These are phyloP conservation scores for Zaprionus nigranus DNA, from an alignment of 1,140 invertebrate species.

Conservation along the genomic window DNA sequence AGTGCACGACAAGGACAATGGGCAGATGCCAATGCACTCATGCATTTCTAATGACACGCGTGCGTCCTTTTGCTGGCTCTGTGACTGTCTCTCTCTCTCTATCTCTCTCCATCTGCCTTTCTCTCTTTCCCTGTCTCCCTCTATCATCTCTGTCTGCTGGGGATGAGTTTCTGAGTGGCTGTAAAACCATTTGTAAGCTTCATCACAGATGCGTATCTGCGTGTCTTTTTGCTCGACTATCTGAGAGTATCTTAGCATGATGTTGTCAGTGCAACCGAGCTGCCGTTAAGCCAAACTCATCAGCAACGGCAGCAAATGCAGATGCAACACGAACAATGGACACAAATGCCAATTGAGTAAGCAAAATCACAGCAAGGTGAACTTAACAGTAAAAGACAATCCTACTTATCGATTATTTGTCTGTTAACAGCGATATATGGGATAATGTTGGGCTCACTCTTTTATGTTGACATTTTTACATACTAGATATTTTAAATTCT, in stretches of 20 bases:
- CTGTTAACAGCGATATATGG: background rate
- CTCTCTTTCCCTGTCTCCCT: background rate
- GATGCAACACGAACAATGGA: conserved; percentile 9
- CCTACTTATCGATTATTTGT: background rate
- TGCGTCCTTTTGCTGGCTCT: conserved; percentile 12
- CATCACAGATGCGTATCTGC: conserved; percentile 31
- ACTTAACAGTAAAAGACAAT: background rate
- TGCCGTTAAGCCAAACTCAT: conserved; percentile 57
- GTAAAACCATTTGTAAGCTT: conserved; percentile 13
- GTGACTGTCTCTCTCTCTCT: background rate
- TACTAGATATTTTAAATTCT: background rate
- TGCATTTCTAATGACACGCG: conserved; percentile 67
- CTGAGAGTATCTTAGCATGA: background rate
- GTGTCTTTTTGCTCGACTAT: background rate
- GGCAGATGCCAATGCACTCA: conserved; percentile 48
- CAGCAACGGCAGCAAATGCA: conserved; percentile 25
- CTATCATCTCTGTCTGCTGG: background rate
- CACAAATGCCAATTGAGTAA: background rate
- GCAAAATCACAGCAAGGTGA: background rate
- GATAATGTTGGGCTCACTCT: background rate
- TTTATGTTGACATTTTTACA: background rate
- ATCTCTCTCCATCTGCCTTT: no score
- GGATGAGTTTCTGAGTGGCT: background rate
- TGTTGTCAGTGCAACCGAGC: conserved; percentile 11
- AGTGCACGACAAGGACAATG: conserved; percentile 61